These are phyloP conservation scores for Eupristina koningsbergeri DNA, from an alignment of 1,140 invertebrate species.

Conservation along the genomic window DNA sequence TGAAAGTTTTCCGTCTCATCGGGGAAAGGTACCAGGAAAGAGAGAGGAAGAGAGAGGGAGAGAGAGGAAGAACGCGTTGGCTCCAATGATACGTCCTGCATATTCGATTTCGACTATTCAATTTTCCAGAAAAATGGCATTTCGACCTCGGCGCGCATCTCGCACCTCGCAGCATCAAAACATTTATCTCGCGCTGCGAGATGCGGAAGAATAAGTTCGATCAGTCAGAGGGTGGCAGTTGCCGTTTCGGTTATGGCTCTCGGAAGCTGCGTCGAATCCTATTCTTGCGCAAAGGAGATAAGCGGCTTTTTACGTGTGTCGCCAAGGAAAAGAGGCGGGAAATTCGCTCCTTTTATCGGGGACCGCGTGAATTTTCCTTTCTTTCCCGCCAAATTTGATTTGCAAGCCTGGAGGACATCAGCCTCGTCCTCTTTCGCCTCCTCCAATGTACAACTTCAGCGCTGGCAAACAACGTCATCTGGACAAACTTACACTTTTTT, in stretches of 20 bases:
- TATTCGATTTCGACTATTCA: constrained; percentile 69
- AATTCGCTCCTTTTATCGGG: constrained; percentile 16
- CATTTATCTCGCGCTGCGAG: constrained; percentile 4
- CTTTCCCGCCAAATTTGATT: background rate
- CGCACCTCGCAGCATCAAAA: background rate
- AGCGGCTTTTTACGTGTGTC: constrained; percentile 65
- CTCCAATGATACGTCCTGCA: constrained; percentile 37
- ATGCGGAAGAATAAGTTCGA: constrained; percentile 69
- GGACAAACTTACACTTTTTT: too few relatives aligned
- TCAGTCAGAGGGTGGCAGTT: constrained; percentile 71
- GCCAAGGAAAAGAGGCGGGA: constrained; percentile 37
- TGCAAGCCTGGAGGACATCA: too few relatives aligned
- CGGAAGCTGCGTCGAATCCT: constrained; percentile 72
- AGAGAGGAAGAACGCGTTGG: constrained; percentile 6
- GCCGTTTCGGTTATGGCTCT: constrained; percentile 75
- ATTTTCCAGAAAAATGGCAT: constrained; percentile 68
- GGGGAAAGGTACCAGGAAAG: background rate
- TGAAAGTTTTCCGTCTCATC: constrained; percentile 21
- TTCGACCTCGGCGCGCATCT: constrained; percentile 28
- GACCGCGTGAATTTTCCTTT: background rate
- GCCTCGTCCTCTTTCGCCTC: too few relatives aligned
- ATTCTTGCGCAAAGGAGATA: constrained; percentile 75
- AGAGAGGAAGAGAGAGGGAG: constrained; percentile 4
- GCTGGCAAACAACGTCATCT: too few relatives aligned
- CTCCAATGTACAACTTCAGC: too few relatives aligned